Evolutionary conservation across 2,797 vertebrate genomes (phyloP), one percentile per base, ranked within the genome.

Genomic region (Mus minutoides): DNA sequence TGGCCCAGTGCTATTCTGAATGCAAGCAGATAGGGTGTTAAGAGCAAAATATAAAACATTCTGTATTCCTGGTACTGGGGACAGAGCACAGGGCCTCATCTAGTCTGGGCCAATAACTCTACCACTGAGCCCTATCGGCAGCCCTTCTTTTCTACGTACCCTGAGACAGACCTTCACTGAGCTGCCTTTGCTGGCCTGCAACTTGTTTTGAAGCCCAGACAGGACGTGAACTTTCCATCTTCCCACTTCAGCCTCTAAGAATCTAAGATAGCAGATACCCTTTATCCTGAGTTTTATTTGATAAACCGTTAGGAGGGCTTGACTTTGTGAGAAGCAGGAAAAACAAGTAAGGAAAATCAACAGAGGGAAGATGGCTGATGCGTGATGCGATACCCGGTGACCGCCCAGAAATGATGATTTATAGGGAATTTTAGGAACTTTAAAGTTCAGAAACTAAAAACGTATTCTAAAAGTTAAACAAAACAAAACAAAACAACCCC

Each of bases 261-360:
- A 46, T 60, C 40, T 62, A 34, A 40, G 56, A 62, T 77, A 34
- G 22, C 31, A 89, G 82, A 75, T 24, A 58, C 2, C 56, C 58
- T 67, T 91, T 46, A 79, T 77, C 19, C 19, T 10, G 62, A 10
- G 10, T 37, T 58, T 86, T 86, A 84, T 67, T 90, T 90, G 84
- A 69, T 21, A 73, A 91, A 73, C 21, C 91, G 22, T 58, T 60
- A 49, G 71, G 89, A 37, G 11, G 40, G 54, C 52, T 86, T 79
- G 40, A 69, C 69, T 43, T 89, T 54, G 24, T 71, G 43, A 84
- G 71, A 92, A 64, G 12, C 10, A 90, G 54, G 79, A 77, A 94
- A 92, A 85, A 89, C 17, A 95, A 69, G 24, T 40, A 85, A 92
- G 56, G 83, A 87, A 97, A 83, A 85, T 67, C 37, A 56, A 13